Evolutionary conservation across 37 sponge, comb jelly and placozoan species (phyloP), one percentile per base, ranked within the genome.

Genomic region (Petrosia ficiformis): DNA sequence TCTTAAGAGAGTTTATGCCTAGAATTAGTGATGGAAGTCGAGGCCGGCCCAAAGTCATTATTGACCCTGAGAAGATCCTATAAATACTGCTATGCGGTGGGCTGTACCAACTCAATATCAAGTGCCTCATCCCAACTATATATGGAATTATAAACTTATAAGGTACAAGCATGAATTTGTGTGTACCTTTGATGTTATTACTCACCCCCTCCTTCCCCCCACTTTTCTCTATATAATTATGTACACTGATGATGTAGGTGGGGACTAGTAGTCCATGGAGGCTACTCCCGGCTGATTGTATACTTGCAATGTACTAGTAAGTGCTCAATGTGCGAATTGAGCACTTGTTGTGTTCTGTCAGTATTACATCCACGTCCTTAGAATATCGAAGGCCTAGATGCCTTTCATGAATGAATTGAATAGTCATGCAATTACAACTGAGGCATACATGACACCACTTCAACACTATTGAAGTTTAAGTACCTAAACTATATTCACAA

Each of bases 111-210:
- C 71, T 30, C 42, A 10, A 2, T 77, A 84, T 42, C 37, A 31
- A 30, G 72, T 84, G 4, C 72, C 68, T 31, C 59, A 60, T 30
- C 71, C 77, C 11, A 74, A 77, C 34, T 37, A 65, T 39, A 44
- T 84, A 37, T 84, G 86, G 24, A 84, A 84, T 54, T 78, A 84
- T 26, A 84, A 84, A 58, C n/a, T 77, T 3, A 66, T 77, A 30
- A 78, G 79, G 79, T 78, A 72, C n/a, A 11, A 28, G 5, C 8
- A 14, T 48, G 14, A 14, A 48, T n/a, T n/a, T n/a, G n/a, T n/a
- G n/a, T n/a, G n/a, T n/a, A n/a, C n/a, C n/a, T n/a, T n/a, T n/a
- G n/a, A n/a, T n/a, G n/a, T n/a, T n/a, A n/a, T n/a, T n/a, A n/a
- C n/a, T 4, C 4, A 14, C n/a, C n/a, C n/a, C n/a, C n/a, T n/a